Evolutionary conservation across 2,113 vertebrate species (phyloP).

Genomic region (Dermatemys mawii): DNA sequence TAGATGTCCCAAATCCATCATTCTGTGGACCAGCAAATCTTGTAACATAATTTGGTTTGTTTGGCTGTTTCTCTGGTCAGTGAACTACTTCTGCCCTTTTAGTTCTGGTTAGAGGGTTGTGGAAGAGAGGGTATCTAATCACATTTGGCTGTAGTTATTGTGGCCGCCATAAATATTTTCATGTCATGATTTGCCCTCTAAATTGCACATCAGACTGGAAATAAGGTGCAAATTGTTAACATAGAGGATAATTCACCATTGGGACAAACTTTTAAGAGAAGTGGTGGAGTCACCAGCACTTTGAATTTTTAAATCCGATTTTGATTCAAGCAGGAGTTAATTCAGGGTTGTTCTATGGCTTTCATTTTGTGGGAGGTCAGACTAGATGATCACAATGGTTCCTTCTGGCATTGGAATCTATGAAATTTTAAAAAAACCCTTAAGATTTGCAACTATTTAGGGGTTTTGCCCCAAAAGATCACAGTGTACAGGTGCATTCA

Average conservation of each 20-base stretch:
- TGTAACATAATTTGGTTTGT: neutral
- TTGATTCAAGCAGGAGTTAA: too few relatives aligned
- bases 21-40: conserved; percentile 1
- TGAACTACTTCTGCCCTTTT: neutral
- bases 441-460: neutral
- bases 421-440: neutral
- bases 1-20: conserved; percentile 21
- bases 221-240: too few relatives aligned
- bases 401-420: neutral
- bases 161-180: neutral
- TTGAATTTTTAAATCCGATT: too few relatives aligned
- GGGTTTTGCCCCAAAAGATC: rapidly evolving
- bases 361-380: neutral
- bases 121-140: neutral
- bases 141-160: neutral
- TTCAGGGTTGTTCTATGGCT: neutral
- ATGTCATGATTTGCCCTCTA: neutral
- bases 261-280: too few relatives aligned
- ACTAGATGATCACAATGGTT: too few relatives aligned
- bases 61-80: neutral
- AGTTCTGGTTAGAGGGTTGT: neutral
- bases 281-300: too few relatives aligned
- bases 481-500: neutral
- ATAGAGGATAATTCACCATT: too few relatives aligned
- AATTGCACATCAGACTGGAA: neutral